A percentile compares a stretch with the other conserved stretches of the same genome.
Conservation (phyloP, 2,888 invertebrate species). For the Smittia aterrima region DNA sequence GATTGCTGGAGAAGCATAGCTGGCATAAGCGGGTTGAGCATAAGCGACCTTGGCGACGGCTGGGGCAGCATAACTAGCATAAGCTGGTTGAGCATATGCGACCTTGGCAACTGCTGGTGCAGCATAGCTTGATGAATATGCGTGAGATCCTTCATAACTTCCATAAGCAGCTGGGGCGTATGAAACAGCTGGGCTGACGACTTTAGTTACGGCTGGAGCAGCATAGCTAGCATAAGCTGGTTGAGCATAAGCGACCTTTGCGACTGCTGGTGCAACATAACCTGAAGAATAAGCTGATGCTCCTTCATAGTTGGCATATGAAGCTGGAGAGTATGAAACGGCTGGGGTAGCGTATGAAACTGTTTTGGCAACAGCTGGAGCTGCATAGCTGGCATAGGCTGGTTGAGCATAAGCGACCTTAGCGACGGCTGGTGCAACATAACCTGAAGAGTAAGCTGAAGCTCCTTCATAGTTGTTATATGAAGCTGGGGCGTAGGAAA, state of each 20-base stretch:
- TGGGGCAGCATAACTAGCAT: conserved; percentile 42
- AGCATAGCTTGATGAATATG: conserved; percentile 39
- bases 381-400: conserved; percentile 44
- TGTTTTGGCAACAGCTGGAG: conserved; percentile 42
- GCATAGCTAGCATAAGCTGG: conserved; percentile 24
- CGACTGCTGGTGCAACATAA: background rate
- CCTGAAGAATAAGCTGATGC: conserved; percentile 43
- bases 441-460: conserved; percentile 36
- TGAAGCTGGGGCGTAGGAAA: conserved; percentile 42
- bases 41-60: conserved; percentile 39
- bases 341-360: background rate
- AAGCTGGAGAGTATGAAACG: background rate
- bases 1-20: conserved; percentile 43
- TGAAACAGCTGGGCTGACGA: conserved; percentile 49
- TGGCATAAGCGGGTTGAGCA: conserved; percentile 43
- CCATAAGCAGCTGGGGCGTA: conserved; percentile 45
- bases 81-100: conserved; percentile 46
- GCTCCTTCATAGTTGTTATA: conserved; percentile 40
- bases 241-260: conserved; percentile 11
- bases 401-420: conserved; percentile 21
- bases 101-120: conserved; percentile 45
- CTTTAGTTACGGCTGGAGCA: conserved; percentile 43
- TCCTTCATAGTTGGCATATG: conserved; percentile 27
- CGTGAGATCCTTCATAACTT: conserved; percentile 42
- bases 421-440: conserved; percentile 44